A percentile compares a stretch with the other conserved stretches of the same genome.
Evolutionary conservation across 2,797 vertebrate species (phyloP).

Genomic region (Aldrovandia affinis): DNA sequence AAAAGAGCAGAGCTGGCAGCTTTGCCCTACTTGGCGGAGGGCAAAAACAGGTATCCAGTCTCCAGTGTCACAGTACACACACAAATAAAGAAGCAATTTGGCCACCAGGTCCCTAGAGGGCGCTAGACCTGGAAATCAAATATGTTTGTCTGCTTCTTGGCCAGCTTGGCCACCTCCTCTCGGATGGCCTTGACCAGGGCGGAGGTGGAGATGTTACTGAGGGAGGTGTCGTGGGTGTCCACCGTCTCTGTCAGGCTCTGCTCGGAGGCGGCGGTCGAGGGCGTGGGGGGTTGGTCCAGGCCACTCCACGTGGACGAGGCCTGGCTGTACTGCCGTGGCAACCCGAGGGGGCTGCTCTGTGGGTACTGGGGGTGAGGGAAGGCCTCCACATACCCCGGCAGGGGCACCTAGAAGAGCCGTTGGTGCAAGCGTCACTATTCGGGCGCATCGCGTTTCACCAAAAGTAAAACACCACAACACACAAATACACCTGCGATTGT

Average conservation of each 20-base stretch:
- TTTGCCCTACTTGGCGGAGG: constrained; percentile 12
- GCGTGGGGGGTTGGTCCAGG: constrained; percentile 76
- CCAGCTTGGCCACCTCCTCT: constrained; percentile 96
- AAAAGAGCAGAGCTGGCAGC: constrained; percentile 55
- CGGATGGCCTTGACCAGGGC: constrained; percentile 95
- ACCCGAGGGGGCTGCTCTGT: constrained; percentile 81
- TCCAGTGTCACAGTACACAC: constrained; percentile 31
- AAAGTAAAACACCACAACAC: constrained; percentile 21
- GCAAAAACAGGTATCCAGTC: constrained; percentile 40
- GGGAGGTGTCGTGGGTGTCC: constrained; percentile 74
- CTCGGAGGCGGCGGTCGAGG: constrained; percentile 78
- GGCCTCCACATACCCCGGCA: constrained; percentile 96
- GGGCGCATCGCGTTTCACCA: background rate
- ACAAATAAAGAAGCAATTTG: constrained; percentile 30
- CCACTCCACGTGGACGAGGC: constrained; percentile 69
- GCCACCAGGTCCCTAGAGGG: constrained; percentile 41
- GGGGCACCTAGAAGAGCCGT: constrained; percentile 79
- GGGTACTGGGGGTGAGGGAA: constrained; percentile 93
- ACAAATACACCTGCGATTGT: constrained; percentile 25
- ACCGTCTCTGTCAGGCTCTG: constrained; percentile 82
- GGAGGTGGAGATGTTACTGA: constrained; percentile 94
- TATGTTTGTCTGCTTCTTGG: constrained; percentile 96
- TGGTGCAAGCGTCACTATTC: background rate
- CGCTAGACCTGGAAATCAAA: constrained; percentile 91
- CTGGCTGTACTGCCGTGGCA: constrained; percentile 87